Evolutionary conservation across 1,140 invertebrate genomes (phyloP).

Genomic region (Episyrphus balteatus): DNA sequence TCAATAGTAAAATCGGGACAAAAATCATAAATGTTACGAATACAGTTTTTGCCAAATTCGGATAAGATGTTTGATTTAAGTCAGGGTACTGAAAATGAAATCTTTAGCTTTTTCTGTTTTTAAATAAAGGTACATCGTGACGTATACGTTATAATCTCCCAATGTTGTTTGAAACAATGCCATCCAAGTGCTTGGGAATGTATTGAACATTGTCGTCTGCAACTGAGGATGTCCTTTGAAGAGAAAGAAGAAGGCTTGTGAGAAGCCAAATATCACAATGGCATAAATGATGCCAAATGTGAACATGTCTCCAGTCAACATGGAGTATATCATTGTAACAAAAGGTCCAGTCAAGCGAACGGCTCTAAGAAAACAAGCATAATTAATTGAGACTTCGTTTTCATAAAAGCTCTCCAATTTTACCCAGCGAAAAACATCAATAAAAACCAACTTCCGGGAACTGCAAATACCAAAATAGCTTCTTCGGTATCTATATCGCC

Average conservation of each 20-base stretch:
- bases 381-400: neutral
- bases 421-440: slow-evolving; percentile 98
- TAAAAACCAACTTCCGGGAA: slow-evolving; percentile 93
- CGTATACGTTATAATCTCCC: slow-evolving; percentile 90
- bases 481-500: slow-evolving; percentile 73
- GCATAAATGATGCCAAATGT: slow-evolving; percentile 94
- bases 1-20: slow-evolving; percentile 88
- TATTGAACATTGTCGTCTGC: slow-evolving; percentile 65
- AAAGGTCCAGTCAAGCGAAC: slow-evolving; percentile 90
- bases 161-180: slow-evolving; percentile 95
- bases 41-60: slow-evolving; percentile 82
- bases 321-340: slow-evolving; percentile 97
- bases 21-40: slow-evolving; percentile 97
- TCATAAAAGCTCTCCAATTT: too few species aligned
- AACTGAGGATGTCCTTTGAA: slow-evolving; percentile 84
- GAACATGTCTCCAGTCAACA: slow-evolving; percentile 96
- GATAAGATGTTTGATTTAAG: slow-evolving; percentile 78
- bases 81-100: slow-evolving; percentile 70
- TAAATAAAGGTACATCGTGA: neutral
- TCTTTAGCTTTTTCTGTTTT: too few species aligned
- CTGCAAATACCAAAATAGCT: slow-evolving; percentile 78
- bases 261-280: slow-evolving; percentile 88
- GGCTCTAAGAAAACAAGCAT: slow-evolving; percentile 49
- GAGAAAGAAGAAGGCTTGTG: slow-evolving; percentile 93
- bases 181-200: slow-evolving; percentile 90